Evolutionary conservation across 1,140 invertebrate genomes (phyloP).

Genomic region (Monomorium pharaonis): DNA sequence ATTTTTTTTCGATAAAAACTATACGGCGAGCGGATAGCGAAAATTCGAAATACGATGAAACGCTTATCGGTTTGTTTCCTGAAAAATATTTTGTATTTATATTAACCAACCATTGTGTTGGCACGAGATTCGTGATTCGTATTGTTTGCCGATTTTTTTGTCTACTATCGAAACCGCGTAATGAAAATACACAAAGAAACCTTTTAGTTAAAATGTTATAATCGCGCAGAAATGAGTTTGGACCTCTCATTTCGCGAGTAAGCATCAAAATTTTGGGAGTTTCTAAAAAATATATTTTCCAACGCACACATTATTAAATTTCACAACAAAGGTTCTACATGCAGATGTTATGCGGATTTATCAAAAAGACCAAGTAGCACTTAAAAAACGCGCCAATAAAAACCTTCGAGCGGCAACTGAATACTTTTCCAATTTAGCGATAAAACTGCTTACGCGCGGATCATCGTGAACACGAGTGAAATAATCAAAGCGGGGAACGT

Average conservation of each 20-base stretch:
- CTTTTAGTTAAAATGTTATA: neutral
- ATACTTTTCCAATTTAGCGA: conserved; percentile 33
- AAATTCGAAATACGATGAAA: conserved; percentile 37
- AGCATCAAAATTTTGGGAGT: neutral
- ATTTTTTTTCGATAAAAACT: conserved; percentile 41
- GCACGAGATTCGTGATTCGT: neutral
- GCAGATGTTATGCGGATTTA: neutral
- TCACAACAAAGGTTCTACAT: neutral
- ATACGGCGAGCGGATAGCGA: conserved; percentile 14
- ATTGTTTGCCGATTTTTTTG: conserved; percentile 6
- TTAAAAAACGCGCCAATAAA: conserved; percentile 17
- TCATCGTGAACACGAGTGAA: neutral
- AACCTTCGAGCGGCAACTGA: neutral
- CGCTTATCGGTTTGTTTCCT: conserved; percentile 39
- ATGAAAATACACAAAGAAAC: conserved; percentile 28
- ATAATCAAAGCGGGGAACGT: conserved; percentile 28
- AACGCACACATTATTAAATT: conserved; percentile 9
- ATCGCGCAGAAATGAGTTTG: neutral
- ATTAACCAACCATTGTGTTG: neutral
- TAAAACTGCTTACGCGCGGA: conserved; percentile 20
- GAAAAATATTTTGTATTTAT: conserved; percentile 48
- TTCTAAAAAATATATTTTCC: neutral
- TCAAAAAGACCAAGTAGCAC: neutral
- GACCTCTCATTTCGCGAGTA: neutral
- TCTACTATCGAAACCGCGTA: neutral